Percentiles rank a stretch among this genome's conserved stretches.
phyloP scores from a whole-genome alignment of 2,888 invertebrate species.

The Nipponacmea schrenckii region DNA sequence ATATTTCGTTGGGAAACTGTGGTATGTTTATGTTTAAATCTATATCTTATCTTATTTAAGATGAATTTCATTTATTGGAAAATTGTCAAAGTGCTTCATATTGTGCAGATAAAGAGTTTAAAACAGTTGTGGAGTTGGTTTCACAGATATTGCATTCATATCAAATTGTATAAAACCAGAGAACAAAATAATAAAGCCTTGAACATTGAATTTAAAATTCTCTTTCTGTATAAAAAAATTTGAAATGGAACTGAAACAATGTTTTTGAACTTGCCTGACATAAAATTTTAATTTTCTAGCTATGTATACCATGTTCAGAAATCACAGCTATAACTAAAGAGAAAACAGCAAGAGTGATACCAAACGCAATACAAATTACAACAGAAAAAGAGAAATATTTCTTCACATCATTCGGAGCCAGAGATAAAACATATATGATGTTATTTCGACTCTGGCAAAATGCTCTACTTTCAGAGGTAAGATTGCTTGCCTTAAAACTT shows the following conservation, averaged over 20 bases:
- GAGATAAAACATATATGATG: constrained; percentile 95
- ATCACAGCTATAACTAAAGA: constrained; percentile 90
- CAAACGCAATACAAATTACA: constrained; percentile 87
- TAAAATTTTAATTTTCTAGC: constrained; percentile 55
- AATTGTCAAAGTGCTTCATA: no score
- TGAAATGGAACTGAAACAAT: no score
- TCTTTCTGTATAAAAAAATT: no score
- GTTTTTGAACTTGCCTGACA: no score
- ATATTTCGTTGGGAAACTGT: constrained; percentile 97
- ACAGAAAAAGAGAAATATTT: constrained; percentile 81
- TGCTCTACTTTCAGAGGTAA: constrained; percentile 86
- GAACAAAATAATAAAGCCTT: no score
- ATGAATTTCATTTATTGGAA: no score
- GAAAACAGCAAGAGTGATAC: constrained; percentile 79
- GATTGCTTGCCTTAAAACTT: background rate
- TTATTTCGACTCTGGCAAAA: constrained; percentile 96
- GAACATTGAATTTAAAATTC: no score
- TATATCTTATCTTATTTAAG: background rate
- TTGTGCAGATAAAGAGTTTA: no score
- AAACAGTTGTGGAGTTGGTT: no score
- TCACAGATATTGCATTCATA: no score
- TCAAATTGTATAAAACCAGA: no score
- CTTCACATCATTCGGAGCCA: constrained; percentile 91
- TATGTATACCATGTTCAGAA: constrained; percentile 88
- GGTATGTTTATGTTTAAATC: constrained; percentile 60